phyloP scores from a whole-genome alignment of 2,888 invertebrate genomes.

The Uropetala carovei region DNA sequence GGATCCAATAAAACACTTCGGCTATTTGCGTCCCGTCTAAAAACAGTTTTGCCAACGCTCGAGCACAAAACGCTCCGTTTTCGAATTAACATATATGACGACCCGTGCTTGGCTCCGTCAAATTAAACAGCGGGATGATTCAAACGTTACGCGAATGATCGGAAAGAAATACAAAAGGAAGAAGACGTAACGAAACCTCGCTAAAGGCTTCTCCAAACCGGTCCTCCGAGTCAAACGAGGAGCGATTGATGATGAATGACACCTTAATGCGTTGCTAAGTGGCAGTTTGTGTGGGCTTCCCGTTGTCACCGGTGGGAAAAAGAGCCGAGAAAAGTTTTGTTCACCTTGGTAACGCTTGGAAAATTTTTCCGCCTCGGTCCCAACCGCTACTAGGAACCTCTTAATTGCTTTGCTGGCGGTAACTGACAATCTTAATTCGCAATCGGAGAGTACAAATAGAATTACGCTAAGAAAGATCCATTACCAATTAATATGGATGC shows the following conservation, averaged over 20 bases:
- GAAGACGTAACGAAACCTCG: not conserved
- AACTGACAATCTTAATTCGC: too few species aligned
- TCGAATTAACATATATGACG: not conserved
- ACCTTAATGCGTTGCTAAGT: not conserved
- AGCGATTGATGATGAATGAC: not conserved
- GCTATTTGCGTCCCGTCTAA: not conserved
- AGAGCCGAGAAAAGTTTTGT: not conserved
- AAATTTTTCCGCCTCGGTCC: too few species aligned
- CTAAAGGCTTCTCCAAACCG: not conserved
- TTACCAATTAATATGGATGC: too few species aligned
- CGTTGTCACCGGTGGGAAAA: not conserved
- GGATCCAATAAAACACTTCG: not conserved
- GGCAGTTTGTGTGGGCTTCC: not conserved
- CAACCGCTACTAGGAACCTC: too few species aligned
- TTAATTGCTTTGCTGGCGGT: too few species aligned
- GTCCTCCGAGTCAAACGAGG: not conserved
- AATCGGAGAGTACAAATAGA: too few species aligned
- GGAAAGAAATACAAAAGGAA: not conserved
- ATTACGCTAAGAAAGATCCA: too few species aligned
- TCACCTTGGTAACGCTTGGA: too few species aligned
- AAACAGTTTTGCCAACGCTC: not conserved
- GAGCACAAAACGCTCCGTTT: not conserved
- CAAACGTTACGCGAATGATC: not conserved
- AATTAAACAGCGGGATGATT: not conserved
- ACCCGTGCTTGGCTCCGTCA: conserved; percentile 11